These are phyloP conservation scores for Sisyra terminalis DNA, from an alignment of 2,888 invertebrate species.

Conservation along the genomic window DNA sequence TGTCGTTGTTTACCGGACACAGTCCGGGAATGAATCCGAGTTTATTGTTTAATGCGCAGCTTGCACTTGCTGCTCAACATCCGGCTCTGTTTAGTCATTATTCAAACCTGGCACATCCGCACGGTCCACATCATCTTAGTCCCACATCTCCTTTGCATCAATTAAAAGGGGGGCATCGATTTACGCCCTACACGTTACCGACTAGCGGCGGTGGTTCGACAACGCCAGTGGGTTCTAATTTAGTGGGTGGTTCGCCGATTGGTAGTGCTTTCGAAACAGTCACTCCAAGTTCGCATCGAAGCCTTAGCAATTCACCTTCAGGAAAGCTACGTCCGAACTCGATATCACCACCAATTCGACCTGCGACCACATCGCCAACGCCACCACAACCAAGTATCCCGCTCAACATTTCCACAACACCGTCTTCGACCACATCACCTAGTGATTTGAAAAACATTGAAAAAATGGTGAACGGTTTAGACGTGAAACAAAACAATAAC, in stretches of 20 bases:
- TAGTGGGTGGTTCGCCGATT: slow-evolving; percentile 37
- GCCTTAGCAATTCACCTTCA: slow-evolving; percentile 43
- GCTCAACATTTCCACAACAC: slow-evolving; percentile 14
- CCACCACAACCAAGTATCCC: slow-evolving; percentile 20
- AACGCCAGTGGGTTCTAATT: slow-evolving; percentile 13
- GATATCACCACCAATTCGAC: slow-evolving; percentile 36
- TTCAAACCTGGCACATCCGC: slow-evolving; percentile 45
- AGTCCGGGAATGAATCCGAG: slow-evolving; percentile 64
- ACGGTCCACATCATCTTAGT: slow-evolving; percentile 32
- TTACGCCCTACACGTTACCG: slow-evolving; percentile 73
- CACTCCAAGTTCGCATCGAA: slow-evolving; percentile 55
- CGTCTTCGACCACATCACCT: slow-evolving; percentile 28
- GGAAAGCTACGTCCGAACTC: slow-evolving; percentile 27
- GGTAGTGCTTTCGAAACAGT: slow-evolving; percentile 84
- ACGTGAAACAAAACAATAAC: slow-evolving; percentile 49
- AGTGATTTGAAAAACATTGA: slow-evolving; percentile 91
- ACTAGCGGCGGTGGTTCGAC: slow-evolving; percentile 18
- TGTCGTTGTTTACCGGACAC: slow-evolving; percentile 36
- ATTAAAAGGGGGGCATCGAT: slow-evolving; percentile 59
- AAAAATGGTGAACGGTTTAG: slow-evolving; percentile 92
- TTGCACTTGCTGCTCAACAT: slow-evolving; percentile 77
- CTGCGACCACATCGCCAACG: slow-evolving; percentile 36
- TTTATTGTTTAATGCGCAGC: slow-evolving; percentile 75
- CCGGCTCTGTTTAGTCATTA: slow-evolving; percentile 58
- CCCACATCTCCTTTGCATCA: slow-evolving; percentile 46